Evolutionary conservation across 2,888 invertebrate genomes (phyloP), one percentile per base, ranked within the genome.

Genomic region (Diachrysia chrysitis): DNA sequence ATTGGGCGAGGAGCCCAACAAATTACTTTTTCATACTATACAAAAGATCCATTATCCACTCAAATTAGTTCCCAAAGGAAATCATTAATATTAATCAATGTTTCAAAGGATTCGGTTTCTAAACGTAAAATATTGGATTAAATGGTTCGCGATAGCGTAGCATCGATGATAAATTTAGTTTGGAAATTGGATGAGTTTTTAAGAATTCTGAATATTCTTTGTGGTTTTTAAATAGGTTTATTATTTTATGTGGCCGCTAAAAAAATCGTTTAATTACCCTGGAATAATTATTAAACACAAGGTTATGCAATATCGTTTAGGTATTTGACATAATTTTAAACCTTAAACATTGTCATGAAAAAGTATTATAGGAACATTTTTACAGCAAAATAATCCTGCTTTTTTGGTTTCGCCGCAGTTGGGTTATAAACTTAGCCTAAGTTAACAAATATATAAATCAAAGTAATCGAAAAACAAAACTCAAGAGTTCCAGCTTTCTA

Each of bases 51-150:
- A 94, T 94, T 94, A 93, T 93, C 90, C 92, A 93, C 91, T 92
- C 90, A 93, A 95, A 94, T 94, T 94, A 92, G 93, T 90, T 92
- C 86, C 86, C 87, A 78, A 85, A 87, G 89, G 89, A 91, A 92
- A 92, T 91, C 93, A 93, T 95, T 94, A 93, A 94, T 95, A 91
- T 93, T 93, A 93, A 93, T 94, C 93, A 92, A 87, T 87, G 89
- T 90, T 91, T 89, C 87, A 92, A 92, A 92, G 91, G 89, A 85
- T 88, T 76, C 64, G 61, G 63, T 75, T 82, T 74, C 61, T 67
- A 70, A 66, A 69, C 70, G 72, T 76, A 63, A 73, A 82, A 82
- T 81, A 74, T 81, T 25, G 69, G 63, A 64, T 67, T 61, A 63
- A 59, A 73, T 70, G 48, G 56, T 67, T 74, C 46, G 63, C 55